Base-by-base conservation (phyloP, 2,797 vertebrate genomes). In the Anableps anableps region DNA sequence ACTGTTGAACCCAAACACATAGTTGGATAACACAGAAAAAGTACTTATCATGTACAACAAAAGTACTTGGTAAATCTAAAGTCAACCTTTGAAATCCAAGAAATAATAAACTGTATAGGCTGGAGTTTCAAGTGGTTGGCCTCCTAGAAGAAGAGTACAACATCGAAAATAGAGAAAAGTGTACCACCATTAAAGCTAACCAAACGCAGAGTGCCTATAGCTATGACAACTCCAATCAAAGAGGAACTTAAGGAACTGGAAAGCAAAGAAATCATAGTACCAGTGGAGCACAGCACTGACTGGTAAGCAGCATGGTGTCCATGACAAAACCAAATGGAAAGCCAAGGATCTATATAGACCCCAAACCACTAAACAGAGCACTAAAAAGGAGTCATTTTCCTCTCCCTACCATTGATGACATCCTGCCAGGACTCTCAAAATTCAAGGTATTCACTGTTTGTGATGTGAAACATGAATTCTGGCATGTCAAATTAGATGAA, bases 391-490 rank as follows among this genome's bases (percentile, higher is more conserved):
- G 16, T 5, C 26, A 58, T 58, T 58, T 58, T 29, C 26, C 6
- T 0, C 17, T 72, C 72, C 51, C 43, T 0, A 1, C 16, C 34
- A 41, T 3, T 64, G 80, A 62, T 41, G 53, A 72, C 34, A 62
- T 62, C 16, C 21, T 76, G 13, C 38, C 29, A 1, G 50, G 53
- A 7, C 60, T 80, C 21, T 36, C 50, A 16, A 70, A 55, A 23
- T 4, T 38, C 0, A 75, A 75, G 16, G 38, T 47, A 5, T 3
- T 80, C 62, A n/a, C 75, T 45, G 85, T 88, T 0, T 89, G 89
- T 71, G 87, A 92, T 7, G 58, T 89, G 82, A 58, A 29, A 29
- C 55, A 58, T 13, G 55, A 11, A 29, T 58, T 58, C 4, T 58
- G 26, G 55, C n/a, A 58, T 5, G 4, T 58, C 14, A 58, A 58